phyloP scores from a whole-genome alignment of 1,140 invertebrate genomes.

The Radopholus similis region DNA sequence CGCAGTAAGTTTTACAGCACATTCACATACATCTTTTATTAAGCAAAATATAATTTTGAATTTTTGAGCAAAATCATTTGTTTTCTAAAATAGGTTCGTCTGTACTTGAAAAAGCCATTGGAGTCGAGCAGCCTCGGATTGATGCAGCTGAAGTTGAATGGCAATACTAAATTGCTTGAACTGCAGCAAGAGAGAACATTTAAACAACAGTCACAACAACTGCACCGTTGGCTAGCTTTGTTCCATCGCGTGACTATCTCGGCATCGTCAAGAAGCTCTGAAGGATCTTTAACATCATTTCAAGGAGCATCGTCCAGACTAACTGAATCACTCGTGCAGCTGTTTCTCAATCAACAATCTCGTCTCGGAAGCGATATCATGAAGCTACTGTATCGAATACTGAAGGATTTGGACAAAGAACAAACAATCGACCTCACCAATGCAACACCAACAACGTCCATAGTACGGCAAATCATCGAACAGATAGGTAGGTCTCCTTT shows the following conservation, averaged over 20 bases:
- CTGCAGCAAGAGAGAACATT: not conserved
- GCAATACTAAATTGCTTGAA: conserved; percentile 3
- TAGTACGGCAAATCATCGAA: conserved; percentile 22
- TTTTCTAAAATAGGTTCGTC: not conserved
- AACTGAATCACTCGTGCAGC: not conserved
- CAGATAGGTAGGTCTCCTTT: conserved; percentile 20
- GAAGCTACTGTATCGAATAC: not conserved
- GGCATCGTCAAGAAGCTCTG: not conserved
- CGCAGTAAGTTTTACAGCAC: not conserved
- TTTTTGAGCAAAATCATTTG: no score
- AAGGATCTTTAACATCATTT: not conserved
- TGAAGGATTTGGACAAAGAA: not conserved
- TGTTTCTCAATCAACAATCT: conserved; percentile 8
- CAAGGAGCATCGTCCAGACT: not conserved
- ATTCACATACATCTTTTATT: not conserved
- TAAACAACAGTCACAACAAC: conserved; percentile 5
- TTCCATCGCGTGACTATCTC: conserved; percentile 16
- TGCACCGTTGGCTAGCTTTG: conserved; percentile 14
- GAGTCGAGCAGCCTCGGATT: conserved; percentile 14
- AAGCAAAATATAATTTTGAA: not conserved
- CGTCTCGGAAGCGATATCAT: not conserved
- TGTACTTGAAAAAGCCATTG: conserved; percentile 15
- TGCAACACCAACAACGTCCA: conserved; percentile 15
- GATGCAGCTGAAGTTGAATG: conserved; percentile 15
- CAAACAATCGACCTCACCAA: not conserved